Evolutionary conservation across 1,140 invertebrate species (phyloP), one percentile per base, ranked within the genome.

Genomic region (Stratiolaelaps scimitus): DNA sequence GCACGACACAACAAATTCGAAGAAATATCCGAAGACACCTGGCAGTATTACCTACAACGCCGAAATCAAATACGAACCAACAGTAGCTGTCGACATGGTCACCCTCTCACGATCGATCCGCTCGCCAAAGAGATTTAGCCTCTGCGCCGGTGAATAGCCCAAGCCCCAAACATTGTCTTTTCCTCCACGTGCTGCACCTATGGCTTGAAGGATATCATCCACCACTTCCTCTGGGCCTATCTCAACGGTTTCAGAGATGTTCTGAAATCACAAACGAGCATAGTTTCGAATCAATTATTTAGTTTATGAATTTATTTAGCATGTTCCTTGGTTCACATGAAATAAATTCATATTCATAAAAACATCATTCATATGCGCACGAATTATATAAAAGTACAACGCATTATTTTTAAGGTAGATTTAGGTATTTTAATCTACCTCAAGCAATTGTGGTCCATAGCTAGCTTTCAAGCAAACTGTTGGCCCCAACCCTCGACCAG

Each of bases 401-500:
- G n/a, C n/a, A n/a, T n/a, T n/a, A n/a, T n/a, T n/a, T n/a, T n/a
- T n/a, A n/a, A n/a, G n/a, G n/a, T n/a, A n/a, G n/a, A n/a, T n/a
- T n/a, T n/a, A n/a, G n/a, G n/a, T n/a, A n/a, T n/a, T n/a, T n/a
- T n/a, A n/a, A 40, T 40, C 5, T 40, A 60, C 53, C 53, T 26
- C 15, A 29, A 23, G 53, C 53, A 60, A 34, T 26, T 60, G 53
- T 15, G 44, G 29, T 53, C 43, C 53, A 23, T 20, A 26, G 26
- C 15, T 34, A 26, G 17, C 43, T 66, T 66, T 72, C 67, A 66
- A 80, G 7, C 80, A 83, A 56, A 84, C 71, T 64, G 82, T 77
- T 70, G 86, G 85, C 1, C 91, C 92, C n/a, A 93, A 79, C 2
- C 91, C 92, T 76, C 93, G 88, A 0, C 91, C 91, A 34, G 85